Conservation (phyloP, 2,888 invertebrate species). For the Drosophila peninsularis region DNA sequence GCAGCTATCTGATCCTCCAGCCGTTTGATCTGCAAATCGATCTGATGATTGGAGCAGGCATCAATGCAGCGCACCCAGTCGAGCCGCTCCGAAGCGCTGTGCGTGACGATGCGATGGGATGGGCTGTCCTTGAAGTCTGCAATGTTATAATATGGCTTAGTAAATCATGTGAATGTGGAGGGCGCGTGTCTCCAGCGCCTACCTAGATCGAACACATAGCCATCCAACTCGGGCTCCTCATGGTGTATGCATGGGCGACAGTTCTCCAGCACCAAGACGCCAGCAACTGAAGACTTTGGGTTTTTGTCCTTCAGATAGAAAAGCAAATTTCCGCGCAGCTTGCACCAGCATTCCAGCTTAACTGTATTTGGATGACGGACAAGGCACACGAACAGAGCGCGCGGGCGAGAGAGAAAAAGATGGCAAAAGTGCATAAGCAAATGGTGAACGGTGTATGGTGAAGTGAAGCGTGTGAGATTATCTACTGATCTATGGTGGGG, state of each 20-base stretch:
- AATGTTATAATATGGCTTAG: not conserved
- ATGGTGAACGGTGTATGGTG: constrained; percentile 17
- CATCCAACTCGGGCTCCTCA: constrained; percentile 88
- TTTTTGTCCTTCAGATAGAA: constrained; percentile 97
- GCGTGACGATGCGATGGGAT: constrained; percentile 92
- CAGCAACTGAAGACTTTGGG: constrained; percentile 94
- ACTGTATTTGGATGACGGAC: constrained; percentile 85
- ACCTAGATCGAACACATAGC: constrained; percentile 93
- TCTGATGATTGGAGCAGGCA: constrained; percentile 92
- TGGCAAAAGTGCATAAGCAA: constrained; percentile 48
- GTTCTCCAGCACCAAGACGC: constrained; percentile 94
- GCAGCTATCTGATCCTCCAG: constrained; percentile 86
- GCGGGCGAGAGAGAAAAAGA: constrained; percentile 12
- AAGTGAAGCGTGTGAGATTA: constrained; percentile 22
- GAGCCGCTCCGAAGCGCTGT: constrained; percentile 91
- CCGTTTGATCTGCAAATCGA: constrained; percentile 89
- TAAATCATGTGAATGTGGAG: not conserved
- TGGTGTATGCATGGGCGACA: constrained; percentile 90
- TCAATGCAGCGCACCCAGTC: constrained; percentile 94
- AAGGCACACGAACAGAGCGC: not conserved
- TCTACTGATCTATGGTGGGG: constrained; percentile 7
- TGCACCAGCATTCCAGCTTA: constrained; percentile 93
- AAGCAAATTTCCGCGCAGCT: constrained; percentile 95
- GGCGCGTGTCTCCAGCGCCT: not conserved
- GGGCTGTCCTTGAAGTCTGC: constrained; percentile 93